Conservation (phyloP, 2,888 invertebrate genomes). For the Drosophila vallismaia region DNA sequence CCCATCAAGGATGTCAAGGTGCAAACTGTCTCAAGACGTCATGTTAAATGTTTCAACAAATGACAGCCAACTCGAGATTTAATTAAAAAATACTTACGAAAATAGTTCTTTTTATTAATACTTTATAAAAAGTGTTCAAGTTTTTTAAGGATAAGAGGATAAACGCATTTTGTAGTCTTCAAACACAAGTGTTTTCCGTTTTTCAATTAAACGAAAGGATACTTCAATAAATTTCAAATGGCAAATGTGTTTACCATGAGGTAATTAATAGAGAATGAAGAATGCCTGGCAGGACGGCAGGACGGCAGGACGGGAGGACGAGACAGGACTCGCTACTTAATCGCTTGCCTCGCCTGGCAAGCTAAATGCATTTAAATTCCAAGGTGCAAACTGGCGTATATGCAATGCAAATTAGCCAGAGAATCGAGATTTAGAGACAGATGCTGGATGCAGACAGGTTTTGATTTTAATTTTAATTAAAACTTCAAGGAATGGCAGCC, state of each 20-base stretch:
- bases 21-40: conserved; percentile 16
- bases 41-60: conserved; percentile 28
- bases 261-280: neutral
- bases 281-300: neutral
- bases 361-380: neutral
- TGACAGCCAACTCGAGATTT: neutral
- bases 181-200: neutral
- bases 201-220: neutral
- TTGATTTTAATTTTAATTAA: conserved; percentile 53
- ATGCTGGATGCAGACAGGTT: conserved; percentile 16
- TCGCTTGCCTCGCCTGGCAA: neutral
- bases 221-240: neutral
- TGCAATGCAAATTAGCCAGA: conserved; percentile 43
- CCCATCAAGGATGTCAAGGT: conserved; percentile 25
- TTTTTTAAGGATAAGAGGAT: too few relatives aligned
- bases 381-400: conserved; percentile 36
- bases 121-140: neutral
- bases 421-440: neutral
- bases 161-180: too few relatives aligned
- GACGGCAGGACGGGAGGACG: neutral
- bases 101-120: neutral
- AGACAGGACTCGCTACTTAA: neutral
- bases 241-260: neutral
- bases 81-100: neutral
- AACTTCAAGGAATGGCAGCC: conserved; percentile 31